Conservation (phyloP, 2,888 invertebrate genomes). For the Diaperis boleti region DNA sequence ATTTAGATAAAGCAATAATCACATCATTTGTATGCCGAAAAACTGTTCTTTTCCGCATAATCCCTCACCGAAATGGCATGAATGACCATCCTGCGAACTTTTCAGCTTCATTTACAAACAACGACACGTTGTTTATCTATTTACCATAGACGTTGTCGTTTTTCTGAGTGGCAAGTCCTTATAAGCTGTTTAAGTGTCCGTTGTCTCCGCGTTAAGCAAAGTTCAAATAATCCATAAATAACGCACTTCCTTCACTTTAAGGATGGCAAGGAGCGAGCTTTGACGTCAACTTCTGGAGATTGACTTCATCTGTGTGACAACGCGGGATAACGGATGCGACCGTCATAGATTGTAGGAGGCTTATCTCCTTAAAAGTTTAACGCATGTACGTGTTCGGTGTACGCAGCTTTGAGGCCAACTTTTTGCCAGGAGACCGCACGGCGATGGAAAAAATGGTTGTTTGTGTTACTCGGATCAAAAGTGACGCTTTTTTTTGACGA, state of each 20-base stretch:
- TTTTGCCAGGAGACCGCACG: slow-evolving; percentile 2
- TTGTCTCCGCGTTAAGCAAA: slow-evolving; percentile 48
- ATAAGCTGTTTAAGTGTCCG: slow-evolving; percentile 36
- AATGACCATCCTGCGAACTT: slow-evolving; percentile 11
- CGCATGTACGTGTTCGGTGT: slow-evolving; percentile 36
- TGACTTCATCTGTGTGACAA: slow-evolving; percentile 39
- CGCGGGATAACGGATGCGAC: slow-evolving; percentile 47
- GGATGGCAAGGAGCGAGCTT: slow-evolving; percentile 27
- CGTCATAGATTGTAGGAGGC: slow-evolving; percentile 51
- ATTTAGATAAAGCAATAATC: background rate
- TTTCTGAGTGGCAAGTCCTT: slow-evolving; percentile 39
- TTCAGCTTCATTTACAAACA: slow-evolving; percentile 37
- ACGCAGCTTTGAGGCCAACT: background rate
- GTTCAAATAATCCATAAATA: slow-evolving; percentile 56
- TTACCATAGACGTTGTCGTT: slow-evolving; percentile 40
- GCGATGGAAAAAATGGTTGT: background rate
- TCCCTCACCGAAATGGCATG: slow-evolving; percentile 7
- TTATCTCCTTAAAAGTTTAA: slow-evolving; percentile 51
- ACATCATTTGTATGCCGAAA: background rate
- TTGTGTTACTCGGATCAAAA: too few relatives aligned
- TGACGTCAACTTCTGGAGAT: slow-evolving; percentile 37
- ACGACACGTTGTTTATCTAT: slow-evolving; percentile 40
- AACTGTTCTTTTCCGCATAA: background rate
- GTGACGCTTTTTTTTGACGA: too few relatives aligned
- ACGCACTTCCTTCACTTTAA: slow-evolving; percentile 50